These are phyloP conservation scores for Erithacus rubecula DNA, from an alignment of 2,797 vertebrate genomes.

Conservation along the genomic window DNA sequence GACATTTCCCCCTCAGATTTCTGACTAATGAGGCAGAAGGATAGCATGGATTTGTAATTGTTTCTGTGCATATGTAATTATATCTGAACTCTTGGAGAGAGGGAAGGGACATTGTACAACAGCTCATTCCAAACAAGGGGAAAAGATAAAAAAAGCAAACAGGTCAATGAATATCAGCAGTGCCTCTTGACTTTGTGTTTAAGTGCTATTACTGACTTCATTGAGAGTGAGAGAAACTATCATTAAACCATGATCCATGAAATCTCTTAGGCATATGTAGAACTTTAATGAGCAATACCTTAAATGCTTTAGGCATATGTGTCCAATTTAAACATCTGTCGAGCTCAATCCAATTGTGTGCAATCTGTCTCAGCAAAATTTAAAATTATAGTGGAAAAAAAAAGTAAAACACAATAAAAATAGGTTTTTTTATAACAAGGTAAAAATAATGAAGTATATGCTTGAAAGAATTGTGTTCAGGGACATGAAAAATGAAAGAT, in stretches of 20 bases:
- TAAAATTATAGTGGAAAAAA: not conserved
- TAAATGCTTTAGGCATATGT: not conserved
- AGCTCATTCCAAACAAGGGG: not conserved
- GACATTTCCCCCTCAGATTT: constrained; percentile 29
- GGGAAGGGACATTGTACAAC: not conserved
- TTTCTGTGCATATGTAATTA: not conserved
- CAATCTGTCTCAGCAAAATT: not conserved
- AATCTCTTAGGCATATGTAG: not conserved
- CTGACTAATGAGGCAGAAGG: constrained; percentile 15
- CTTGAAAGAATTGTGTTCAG: not conserved
- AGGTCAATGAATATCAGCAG: not conserved
- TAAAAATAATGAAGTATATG: not conserved
- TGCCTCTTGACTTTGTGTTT: not conserved
- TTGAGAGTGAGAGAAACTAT: not conserved
- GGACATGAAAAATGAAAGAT: not conserved
- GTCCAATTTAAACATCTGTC: constrained; percentile 16
- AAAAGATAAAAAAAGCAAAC: not conserved
- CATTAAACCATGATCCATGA: not conserved
- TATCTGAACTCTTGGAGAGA: not conserved
- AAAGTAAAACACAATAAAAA: not conserved
- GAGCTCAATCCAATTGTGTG: not conserved
- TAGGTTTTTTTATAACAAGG: rapidly evolving
- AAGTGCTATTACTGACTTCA: not conserved
- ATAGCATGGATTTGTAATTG: not conserved
- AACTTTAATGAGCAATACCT: not conserved